Evolutionary conservation across 2,888 invertebrate genomes (phyloP).

Genomic region (Nycteola revayana): DNA sequence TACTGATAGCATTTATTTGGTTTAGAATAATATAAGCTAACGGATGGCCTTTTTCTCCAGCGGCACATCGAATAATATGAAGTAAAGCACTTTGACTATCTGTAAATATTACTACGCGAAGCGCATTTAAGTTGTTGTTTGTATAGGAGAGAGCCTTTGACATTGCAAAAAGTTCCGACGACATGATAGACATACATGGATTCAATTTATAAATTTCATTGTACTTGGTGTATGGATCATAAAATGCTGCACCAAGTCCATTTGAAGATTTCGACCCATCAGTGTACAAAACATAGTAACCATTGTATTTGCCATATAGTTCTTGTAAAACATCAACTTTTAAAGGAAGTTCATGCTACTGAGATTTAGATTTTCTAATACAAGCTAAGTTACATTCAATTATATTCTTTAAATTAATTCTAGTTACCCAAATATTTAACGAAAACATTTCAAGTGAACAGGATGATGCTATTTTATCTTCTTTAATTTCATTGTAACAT

Average conservation of each 20-base stretch:
- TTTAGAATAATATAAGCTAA: neutral
- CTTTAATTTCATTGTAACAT: neutral
- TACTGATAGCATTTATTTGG: neutral
- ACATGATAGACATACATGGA: neutral
- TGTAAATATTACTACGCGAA: neutral
- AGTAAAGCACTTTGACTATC: neutral
- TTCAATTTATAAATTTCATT: neutral
- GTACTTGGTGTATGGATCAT: neutral
- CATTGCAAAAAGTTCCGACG: neutral
- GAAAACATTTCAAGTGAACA: neutral
- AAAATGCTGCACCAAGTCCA: neutral
- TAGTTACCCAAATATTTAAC: neutral
- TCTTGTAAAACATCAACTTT: neutral
- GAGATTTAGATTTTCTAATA: neutral
- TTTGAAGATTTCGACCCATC: neutral
- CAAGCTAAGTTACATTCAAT: neutral
- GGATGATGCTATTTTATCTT: neutral
- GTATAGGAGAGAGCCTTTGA: neutral
- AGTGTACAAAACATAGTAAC: neutral
- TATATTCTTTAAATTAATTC: neutral
- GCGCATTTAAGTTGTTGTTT: neutral
- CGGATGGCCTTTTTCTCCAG: neutral
- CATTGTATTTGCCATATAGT: neutral
- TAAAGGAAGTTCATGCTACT: neutral
- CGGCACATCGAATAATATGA: neutral